A percentile compares a stretch with the other conserved stretches of the same genome.
These are phyloP conservation scores for Tiaroga cobitis DNA, from an alignment of 2,797 vertebrate species.

Conservation along the genomic window DNA sequence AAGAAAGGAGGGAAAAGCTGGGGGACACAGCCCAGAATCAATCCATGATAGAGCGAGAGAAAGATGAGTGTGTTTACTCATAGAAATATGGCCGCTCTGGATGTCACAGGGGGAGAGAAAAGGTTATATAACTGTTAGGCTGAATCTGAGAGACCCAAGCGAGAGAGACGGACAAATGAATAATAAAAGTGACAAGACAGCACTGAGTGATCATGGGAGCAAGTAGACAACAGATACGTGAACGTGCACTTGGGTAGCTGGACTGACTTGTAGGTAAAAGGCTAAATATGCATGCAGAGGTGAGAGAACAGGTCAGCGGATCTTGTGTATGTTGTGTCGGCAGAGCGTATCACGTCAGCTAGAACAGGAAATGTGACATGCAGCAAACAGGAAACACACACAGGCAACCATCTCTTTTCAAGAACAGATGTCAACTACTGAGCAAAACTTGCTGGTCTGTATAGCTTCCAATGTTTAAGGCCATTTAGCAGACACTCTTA, in stretches of 20 bases:
- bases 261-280: conserved; percentile 43
- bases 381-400: conserved; percentile 37
- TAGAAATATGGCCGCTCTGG: conserved; percentile 20
- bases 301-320: conserved; percentile 61
- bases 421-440: conserved; percentile 22
- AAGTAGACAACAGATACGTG: neutral
- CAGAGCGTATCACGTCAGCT: conserved; percentile 53
- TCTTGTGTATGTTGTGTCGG: conserved; percentile 61
- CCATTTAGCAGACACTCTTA: neutral
- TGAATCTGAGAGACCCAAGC: conserved; percentile 38
- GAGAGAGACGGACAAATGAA: conserved; percentile 22
- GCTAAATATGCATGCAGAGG: conserved; percentile 58
- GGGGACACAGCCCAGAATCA: conserved; percentile 77
- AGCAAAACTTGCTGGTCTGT: neutral
- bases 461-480: neutral
- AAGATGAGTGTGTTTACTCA: conserved; percentile 45
- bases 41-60: conserved; percentile 76
- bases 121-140: conserved; percentile 39
- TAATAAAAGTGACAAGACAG: conserved; percentile 69
- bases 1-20: conserved; percentile 67
- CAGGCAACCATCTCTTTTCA: conserved; percentile 5
- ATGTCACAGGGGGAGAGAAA: conserved; percentile 28
- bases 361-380: conserved; percentile 54
- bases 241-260: neutral
- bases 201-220: neutral